phyloP scores from a whole-genome alignment of 2,888 invertebrate species.

The Callimorpha dominula region DNA sequence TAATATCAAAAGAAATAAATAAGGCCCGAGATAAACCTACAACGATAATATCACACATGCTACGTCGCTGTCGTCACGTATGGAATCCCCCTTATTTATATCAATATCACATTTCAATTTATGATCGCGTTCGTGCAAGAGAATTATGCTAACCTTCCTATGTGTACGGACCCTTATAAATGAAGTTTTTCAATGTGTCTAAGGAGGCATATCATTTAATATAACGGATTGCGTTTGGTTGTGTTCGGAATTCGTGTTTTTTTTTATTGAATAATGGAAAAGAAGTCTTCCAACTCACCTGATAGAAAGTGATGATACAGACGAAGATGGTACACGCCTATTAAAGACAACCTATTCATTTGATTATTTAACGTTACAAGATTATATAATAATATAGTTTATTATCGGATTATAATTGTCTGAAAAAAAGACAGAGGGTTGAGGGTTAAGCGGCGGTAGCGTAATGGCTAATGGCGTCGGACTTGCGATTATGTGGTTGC shows the following conservation, averaged over 20 bases:
- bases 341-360: too few relatives aligned
- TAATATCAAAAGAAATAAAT: constrained; percentile 64
- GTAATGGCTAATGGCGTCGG: too few relatives aligned
- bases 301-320: too few relatives aligned
- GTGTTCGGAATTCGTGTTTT: background rate
- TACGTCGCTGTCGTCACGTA: constrained; percentile 79
- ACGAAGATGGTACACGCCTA: too few relatives aligned
- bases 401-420: too few relatives aligned
- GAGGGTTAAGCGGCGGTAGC: too few relatives aligned
- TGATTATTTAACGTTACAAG: too few relatives aligned
- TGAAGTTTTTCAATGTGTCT: constrained; percentile 34
- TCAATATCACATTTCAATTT: constrained; percentile 82
- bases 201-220: background rate
- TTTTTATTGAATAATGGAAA: too few relatives aligned
- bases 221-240: background rate
- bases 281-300: too few relatives aligned
- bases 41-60: constrained; percentile 65
- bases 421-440: too few relatives aligned
- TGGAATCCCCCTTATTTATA: constrained; percentile 71
- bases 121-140: constrained; percentile 52
- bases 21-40: constrained; percentile 59
- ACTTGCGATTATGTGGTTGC: too few relatives aligned
- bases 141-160: constrained; percentile 47
- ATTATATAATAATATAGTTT: too few relatives aligned
- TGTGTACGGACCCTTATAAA: constrained; percentile 34